Evolutionary conservation across 2,113 vertebrate species (phyloP), one percentile per base, ranked within the genome.

Genomic region (Callopanchax toddi): DNA sequence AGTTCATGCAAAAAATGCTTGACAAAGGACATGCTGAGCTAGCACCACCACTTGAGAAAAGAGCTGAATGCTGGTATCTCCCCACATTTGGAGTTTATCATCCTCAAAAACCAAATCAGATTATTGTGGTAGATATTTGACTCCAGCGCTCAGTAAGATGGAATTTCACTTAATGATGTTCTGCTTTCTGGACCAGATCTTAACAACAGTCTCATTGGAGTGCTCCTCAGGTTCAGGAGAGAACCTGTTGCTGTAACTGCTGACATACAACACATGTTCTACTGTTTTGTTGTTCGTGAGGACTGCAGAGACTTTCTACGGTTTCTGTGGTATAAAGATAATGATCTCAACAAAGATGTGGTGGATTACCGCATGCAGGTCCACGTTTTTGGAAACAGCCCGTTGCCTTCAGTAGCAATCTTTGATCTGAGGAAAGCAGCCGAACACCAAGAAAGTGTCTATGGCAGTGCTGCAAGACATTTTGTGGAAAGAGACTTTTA

Each of bases 1-100:
- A 9, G 0, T 58, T 58, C 12, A 45, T 44, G 56, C 11, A 9
- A 9, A 58, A 0, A 1, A 44, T 32, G 5, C 32, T 58, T 0
- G 17, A 29, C 3, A 44, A 9, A 6, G 12, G n/a, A 11, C 56
- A 58, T 1, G 40, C 40, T 20, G 56, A 58, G 18, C 15, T 16
- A 5, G 50, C 29, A 1, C 50, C 51, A 32, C 29, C 51, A 13
- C 25, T 36, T 2, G 12, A 6, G 18, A 4, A 20, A 7, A 18
- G 32, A 2, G 11, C 18, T n/a, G 51, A 53, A 3, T 21, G 32
- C 5, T 53, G 32, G 51, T 53, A 53, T 12, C 11, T 53, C 0
- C 50, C 29, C 1, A 20, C 5, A 2, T 46, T 46, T 21, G 18
- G 44, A 21, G 44, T 46, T 6, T 46, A 11, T 4, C 20, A 22